Evolutionary conservation across 2,797 vertebrate species (phyloP), one percentile per base, ranked within the genome.

Genomic region (Bovichtus variegatus): DNA sequence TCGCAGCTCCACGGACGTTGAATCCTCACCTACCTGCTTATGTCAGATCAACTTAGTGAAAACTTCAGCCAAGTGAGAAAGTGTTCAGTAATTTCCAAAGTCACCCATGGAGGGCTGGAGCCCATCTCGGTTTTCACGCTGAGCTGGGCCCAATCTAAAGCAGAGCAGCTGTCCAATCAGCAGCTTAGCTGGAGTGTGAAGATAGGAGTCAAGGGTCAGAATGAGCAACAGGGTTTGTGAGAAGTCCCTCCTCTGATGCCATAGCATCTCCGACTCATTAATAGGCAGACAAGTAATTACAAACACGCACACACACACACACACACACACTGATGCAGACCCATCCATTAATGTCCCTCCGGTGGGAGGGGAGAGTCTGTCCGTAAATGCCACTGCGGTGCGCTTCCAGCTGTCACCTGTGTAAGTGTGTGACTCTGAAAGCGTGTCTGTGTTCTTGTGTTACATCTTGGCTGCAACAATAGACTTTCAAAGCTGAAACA

Each of bases 131-230:
- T 80, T 82, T 92, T 92, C 92, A 93, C 82, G 84, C 91, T 77
- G 87, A 63, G 86, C 85, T 91, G 89, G 81, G 76, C 89, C 69
- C 74, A 67, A 90, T 91, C 84, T 86, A 87, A 88, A 86, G 85
- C 75, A 18, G 63, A 90, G 89, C 92, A 92, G 89, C 92, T 92
- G 91, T 92, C 89, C 90, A 92, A 94, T 94, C 92, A 91, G 87
- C 86, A 57, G 89, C 91, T 87, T 88, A 90, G 87, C 89, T 91
- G 81, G 87, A 92, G 92, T 92, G 91, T 91, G 91, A 91, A 91
- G 90, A 87, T 84, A 63, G 83, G 74, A 87, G 91, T 90, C 91
- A 88, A 58, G 83, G 90, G 90, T 91, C 90, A 91, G 66, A 77
- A 77, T 83, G 84, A 89, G 87, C 84, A 86, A 85, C 65, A 74